phyloP scores from a whole-genome alignment of 2,113 vertebrate genomes.

The Menura novaehollandiae region DNA sequence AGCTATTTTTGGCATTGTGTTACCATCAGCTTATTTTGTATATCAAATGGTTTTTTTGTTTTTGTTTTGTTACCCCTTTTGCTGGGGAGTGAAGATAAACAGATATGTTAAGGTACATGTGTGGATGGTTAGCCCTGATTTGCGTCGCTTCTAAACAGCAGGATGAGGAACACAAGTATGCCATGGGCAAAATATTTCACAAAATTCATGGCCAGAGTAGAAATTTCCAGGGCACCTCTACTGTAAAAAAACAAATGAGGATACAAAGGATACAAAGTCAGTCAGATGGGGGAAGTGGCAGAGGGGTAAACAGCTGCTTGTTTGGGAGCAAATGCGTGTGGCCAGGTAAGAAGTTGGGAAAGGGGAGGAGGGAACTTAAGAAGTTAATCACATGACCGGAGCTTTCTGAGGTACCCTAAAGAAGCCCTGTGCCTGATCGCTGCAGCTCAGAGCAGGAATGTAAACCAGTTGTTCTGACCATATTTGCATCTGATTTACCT shows the following conservation, averaged over 20 bases:
- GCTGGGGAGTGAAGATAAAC: constrained; percentile 69
- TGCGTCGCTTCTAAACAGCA: not conserved
- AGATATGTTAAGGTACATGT: constrained; percentile 7
- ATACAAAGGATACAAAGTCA: not conserved
- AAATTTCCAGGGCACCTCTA: not conserved
- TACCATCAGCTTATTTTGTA: constrained; percentile 82
- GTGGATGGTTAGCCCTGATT: not conserved
- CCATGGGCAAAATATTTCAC: not conserved
- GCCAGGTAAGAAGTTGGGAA: not conserved
- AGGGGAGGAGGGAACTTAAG: not conserved
- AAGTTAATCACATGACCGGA: not conserved
- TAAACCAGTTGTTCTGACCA: not conserved
- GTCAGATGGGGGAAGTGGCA: not conserved
- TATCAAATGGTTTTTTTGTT: constrained; percentile 47
- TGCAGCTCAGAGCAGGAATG: not conserved
- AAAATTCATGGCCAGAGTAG: not conserved
- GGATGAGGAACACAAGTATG: not conserved
- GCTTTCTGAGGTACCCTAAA: not conserved
- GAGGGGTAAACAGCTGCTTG: not conserved
- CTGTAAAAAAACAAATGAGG: not conserved
- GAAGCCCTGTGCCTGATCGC: not conserved
- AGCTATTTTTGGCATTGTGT: constrained; percentile 83
- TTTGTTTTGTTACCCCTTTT: constrained; percentile 64
- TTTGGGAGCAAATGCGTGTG: not conserved
- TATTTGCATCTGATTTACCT: not conserved